Evolutionary conservation across 2,797 vertebrate genomes (phyloP).

Genomic region (Thalassophryne amazonica): DNA sequence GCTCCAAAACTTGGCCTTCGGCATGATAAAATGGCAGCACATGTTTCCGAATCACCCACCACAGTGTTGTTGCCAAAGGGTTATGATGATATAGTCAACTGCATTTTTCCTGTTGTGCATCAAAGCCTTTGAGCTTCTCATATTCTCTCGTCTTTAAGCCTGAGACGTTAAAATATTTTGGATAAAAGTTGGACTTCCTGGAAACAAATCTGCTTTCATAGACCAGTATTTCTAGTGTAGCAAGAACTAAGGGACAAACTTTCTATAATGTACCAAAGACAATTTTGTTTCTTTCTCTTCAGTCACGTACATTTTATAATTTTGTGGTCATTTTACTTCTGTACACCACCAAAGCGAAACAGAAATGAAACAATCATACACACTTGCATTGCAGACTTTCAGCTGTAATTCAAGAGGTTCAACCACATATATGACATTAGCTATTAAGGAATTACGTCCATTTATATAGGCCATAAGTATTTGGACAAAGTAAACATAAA

Average conservation of each 20-base stretch:
- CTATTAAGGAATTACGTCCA: too few relatives aligned
- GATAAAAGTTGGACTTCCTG: slow-evolving; percentile 2
- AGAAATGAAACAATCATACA: too few relatives aligned
- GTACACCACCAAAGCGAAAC: too few relatives aligned
- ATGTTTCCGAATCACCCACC: slow-evolving; percentile 74
- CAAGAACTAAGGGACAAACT: background rate
- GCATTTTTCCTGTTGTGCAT: slow-evolving; percentile 60
- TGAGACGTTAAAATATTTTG: slow-evolving; percentile 8
- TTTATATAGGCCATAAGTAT: too few relatives aligned
- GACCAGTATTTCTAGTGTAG: slow-evolving; percentile 1
- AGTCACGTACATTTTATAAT: background rate
- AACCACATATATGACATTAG: too few relatives aligned
- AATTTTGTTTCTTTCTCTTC: background rate
- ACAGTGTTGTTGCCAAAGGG: slow-evolving; percentile 74
- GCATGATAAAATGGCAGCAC: slow-evolving; percentile 74
- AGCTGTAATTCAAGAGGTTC: too few relatives aligned
- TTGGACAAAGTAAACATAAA: too few relatives aligned
- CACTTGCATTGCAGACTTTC: too few relatives aligned
- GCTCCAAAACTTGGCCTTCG: slow-evolving; percentile 74
- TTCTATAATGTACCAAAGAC: background rate
- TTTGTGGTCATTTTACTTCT: too few relatives aligned
- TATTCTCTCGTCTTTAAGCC: slow-evolving; percentile 19
- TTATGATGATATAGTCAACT: slow-evolving; percentile 72
- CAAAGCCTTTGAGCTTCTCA: slow-evolving; percentile 38
- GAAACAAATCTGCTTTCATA: background rate